Percentiles rank a stretch among this genome's conserved stretches.
phyloP scores from a whole-genome alignment of 2,797 vertebrate species.

The Coregonus ussuriensis region DNA sequence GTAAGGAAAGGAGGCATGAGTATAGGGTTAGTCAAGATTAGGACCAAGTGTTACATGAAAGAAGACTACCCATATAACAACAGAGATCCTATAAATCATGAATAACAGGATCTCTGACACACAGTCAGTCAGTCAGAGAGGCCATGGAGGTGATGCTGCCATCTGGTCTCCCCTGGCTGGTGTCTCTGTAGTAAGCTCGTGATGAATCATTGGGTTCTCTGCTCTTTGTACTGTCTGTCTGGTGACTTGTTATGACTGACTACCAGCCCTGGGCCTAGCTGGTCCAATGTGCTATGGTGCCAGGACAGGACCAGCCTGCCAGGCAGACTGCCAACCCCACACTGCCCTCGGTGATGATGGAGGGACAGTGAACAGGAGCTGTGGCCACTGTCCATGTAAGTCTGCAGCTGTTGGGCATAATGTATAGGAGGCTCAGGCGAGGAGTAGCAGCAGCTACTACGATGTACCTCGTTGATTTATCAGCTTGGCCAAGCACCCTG shows the following conservation, averaged over 20 bases:
- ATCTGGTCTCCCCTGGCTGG: slow-evolving; percentile 50
- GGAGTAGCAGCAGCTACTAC: neutral
- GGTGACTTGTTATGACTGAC: slow-evolving; percentile 21
- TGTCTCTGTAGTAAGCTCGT: slow-evolving; percentile 23
- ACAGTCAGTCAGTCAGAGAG: neutral
- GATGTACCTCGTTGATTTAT: neutral
- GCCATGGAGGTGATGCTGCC: slow-evolving; percentile 7
- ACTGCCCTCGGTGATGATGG: neutral
- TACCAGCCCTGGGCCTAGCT: slow-evolving; percentile 17
- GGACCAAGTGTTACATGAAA: too few species aligned
- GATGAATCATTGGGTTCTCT: slow-evolving; percentile 31
- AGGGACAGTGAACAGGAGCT: neutral
- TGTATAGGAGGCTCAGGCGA: neutral
- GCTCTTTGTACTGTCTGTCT: slow-evolving; percentile 29
- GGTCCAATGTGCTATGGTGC: neutral
- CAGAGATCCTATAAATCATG: too few species aligned
- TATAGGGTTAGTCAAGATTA: too few species aligned
- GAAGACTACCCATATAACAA: too few species aligned
- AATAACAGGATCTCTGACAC: neutral
- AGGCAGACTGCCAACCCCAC: slow-evolving; percentile 2
- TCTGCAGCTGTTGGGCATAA: neutral
- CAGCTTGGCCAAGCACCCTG: neutral
- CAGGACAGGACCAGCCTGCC: slow-evolving; percentile 14
- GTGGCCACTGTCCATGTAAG: neutral
- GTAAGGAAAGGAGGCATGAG: too few species aligned